Evolutionary conservation across 2,113 vertebrate genomes (phyloP).

Genomic region (Scatophagus argus): DNA sequence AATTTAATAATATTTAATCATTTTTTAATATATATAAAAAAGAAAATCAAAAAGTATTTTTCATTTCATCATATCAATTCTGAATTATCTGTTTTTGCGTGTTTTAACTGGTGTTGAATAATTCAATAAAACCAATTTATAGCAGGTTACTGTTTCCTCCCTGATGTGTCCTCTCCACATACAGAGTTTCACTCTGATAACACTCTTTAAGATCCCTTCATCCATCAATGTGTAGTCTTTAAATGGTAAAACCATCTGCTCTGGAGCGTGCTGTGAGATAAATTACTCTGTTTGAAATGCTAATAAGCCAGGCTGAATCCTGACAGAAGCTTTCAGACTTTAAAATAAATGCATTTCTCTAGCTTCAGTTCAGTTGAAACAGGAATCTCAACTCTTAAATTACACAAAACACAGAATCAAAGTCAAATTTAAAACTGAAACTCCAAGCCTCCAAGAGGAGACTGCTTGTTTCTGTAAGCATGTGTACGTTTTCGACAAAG

Average conservation of each 20-base stretch:
- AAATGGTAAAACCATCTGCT: slow-evolving; percentile 43
- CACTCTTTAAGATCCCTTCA: slow-evolving; percentile 15
- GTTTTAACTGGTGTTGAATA: background rate
- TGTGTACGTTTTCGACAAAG: no score
- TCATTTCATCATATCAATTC: background rate
- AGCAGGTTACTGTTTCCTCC: no score
- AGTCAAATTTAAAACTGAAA: no score
- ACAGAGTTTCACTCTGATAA: background rate
- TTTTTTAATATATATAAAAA: no score
- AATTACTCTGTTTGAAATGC: slow-evolving; percentile 66
- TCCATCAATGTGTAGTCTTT: slow-evolving; percentile 1
- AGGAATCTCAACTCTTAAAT: background rate
- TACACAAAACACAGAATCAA: background rate
- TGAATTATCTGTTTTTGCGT: background rate
- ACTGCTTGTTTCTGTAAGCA: no score
- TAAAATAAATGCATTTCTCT: background rate
- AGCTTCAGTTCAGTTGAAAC: background rate
- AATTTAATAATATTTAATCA: no score
- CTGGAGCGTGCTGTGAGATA: slow-evolving; percentile 39
- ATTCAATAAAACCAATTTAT: background rate
- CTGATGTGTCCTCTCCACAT: background rate
- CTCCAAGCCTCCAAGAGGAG: background rate
- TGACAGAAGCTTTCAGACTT: background rate
- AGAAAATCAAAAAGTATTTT: no score
- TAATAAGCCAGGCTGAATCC: slow-evolving; percentile 33